phyloP scores from a whole-genome alignment of 2,888 invertebrate genomes.

The Zygaena filipendulae region DNA sequence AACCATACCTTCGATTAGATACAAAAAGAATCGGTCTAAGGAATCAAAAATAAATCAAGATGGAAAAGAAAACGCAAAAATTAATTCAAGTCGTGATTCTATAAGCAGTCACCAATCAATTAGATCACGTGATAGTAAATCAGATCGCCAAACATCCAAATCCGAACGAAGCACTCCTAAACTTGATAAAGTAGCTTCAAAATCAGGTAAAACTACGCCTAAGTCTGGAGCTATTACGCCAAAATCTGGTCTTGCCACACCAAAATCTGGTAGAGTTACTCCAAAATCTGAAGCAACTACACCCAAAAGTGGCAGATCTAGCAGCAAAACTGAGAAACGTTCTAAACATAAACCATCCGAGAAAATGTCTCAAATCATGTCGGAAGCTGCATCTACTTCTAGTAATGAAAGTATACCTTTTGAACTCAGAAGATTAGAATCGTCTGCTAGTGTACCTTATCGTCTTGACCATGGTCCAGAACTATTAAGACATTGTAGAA shows the following conservation, averaged over 20 bases:
- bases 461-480: slow-evolving; percentile 65
- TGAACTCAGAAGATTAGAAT: slow-evolving; percentile 57
- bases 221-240: slow-evolving; percentile 55
- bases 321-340: slow-evolving; percentile 56
- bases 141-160: slow-evolving; percentile 54
- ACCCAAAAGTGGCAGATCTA: slow-evolving; percentile 70
- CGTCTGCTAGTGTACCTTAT: slow-evolving; percentile 74
- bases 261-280: slow-evolving; percentile 50
- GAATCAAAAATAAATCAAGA: slow-evolving; percentile 51
- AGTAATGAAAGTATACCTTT: slow-evolving; percentile 68
- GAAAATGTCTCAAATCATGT: slow-evolving; percentile 64
- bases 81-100: slow-evolving; percentile 61
- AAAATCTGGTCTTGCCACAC: slow-evolving; percentile 51
- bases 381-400: slow-evolving; percentile 69
- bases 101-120: slow-evolving; percentile 62
- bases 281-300: slow-evolving; percentile 56
- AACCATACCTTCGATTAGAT: slow-evolving; percentile 52
- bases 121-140: slow-evolving; percentile 59
- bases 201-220: slow-evolving; percentile 57
- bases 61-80: slow-evolving; percentile 45
- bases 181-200: slow-evolving; percentile 47
- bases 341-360: slow-evolving; percentile 59
- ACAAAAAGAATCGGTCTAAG: slow-evolving; percentile 58
- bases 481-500: slow-evolving; percentile 63
- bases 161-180: slow-evolving; percentile 60